Evolutionary conservation across 1,140 invertebrate genomes (phyloP), one percentile per base, ranked within the genome.

Genomic region (Cydia fagiglandana): DNA sequence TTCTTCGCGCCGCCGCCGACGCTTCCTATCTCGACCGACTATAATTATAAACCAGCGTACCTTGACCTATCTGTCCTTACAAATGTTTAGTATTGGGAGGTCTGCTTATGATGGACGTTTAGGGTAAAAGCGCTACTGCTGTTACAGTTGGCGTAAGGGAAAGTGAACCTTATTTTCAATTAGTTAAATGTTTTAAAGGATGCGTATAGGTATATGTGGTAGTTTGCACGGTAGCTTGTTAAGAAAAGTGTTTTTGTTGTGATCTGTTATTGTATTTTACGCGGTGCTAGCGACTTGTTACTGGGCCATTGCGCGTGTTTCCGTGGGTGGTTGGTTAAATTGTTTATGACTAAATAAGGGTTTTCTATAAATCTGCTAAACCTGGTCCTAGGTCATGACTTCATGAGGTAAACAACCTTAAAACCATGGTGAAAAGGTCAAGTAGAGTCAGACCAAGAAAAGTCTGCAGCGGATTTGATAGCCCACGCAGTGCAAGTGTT

Each of bases 201-300:
- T 56, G 76, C 17, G 76, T 76, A 70, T 66, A 7, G 75, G 77
- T 66, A 38, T 77, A 80, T 64, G 76, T 24, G 56, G 70, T 79
- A 79, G 83, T 84, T 85, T 81, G 81, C 84, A 85, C 81, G 81
- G 80, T 84, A 77, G 81, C 83, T 87, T 85, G 83, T 85, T 87
- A 87, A 78, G 80, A 79, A 81, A 80, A 75, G 80, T 85, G 80
- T 82, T 83, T 78, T 83, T 86, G 78, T 82, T 83, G 75, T 81
- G 79, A 81, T 81, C 28, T 70, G 80, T 83, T 86, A 84, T 84
- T 81, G 78, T 81, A 79, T 78, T 79, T 81, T 80, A 75, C 80
- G 81, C 81, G 79, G 79, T 79, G 80, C 79, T 84, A 70, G 66
- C 66, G 30, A 4, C 3, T 83, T 81, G 85, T 85, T 85, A 81